A percentile compares a stretch with the other conserved stretches of the same genome.
These are phyloP conservation scores for Campaea margaritaria DNA, from an alignment of 2,888 invertebrate species.

Conservation along the genomic window DNA sequence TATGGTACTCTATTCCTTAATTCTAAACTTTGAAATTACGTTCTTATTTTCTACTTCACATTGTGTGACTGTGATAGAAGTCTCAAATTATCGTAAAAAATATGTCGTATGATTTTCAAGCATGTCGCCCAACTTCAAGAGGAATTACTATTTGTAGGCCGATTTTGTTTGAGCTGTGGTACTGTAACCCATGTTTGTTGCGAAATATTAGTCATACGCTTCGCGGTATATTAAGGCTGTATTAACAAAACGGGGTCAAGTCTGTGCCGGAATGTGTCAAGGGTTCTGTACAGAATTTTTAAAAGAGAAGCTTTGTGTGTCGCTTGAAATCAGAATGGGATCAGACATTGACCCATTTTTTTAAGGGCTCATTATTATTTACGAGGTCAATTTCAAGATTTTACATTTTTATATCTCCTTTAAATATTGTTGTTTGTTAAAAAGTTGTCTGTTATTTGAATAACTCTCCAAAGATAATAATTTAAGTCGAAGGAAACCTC, in stretches of 20 bases:
- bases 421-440: neutral
- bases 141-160: too few species aligned
- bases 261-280: slow-evolving; percentile 23
- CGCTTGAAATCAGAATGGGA: neutral
- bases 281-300: slow-evolving; percentile 24
- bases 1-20: too few species aligned
- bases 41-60: too few species aligned
- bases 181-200: slow-evolving; percentile 2
- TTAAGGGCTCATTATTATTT: neutral
- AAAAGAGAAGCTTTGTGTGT: neutral
- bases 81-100: too few species aligned
- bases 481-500: neutral
- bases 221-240: slow-evolving; percentile 25
- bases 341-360: slow-evolving; percentile 16
- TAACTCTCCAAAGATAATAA: slow-evolving; percentile 12
- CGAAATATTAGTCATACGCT: slow-evolving; percentile 29
- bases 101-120: too few species aligned
- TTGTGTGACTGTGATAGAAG: too few species aligned
- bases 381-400: neutral
- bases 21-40: too few species aligned
- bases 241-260: slow-evolving; percentile 33
- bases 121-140: too few species aligned
- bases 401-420: neutral
- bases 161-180: neutral
- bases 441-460: slow-evolving; percentile 1